A percentile compares a stretch with the other conserved stretches of the same genome.
Conservation (phyloP, 2,888 invertebrate genomes). For the Gibbula magus region DNA sequence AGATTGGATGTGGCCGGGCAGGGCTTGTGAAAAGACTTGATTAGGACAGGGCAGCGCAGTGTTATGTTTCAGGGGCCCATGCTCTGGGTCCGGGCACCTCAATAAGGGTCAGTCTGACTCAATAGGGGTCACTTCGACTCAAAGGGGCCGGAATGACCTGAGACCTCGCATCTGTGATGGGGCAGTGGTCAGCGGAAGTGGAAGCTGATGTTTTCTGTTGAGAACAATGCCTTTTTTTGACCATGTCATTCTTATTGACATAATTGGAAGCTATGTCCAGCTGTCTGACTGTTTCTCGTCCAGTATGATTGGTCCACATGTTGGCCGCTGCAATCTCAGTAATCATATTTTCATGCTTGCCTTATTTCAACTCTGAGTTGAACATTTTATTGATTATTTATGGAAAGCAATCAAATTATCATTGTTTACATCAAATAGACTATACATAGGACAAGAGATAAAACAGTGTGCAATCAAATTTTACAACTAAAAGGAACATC, state of each 20-base stretch:
- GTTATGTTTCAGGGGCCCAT: not conserved
- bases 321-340: too few relatives aligned
- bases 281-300: not conserved
- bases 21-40: not conserved
- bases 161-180: not conserved
- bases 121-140: conserved; percentile 6
- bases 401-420: too few relatives aligned
- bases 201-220: not conserved
- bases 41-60: not conserved
- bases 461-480: too few relatives aligned
- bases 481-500: too few relatives aligned
- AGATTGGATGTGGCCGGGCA: too few relatives aligned
- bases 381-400: too few relatives aligned
- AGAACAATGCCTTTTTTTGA: conserved; percentile 12
- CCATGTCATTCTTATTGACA: conserved; percentile 13
- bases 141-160: conserved; percentile 6
- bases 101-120: conserved; percentile 7
- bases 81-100: not conserved
- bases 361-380: too few relatives aligned
- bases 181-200: conserved; percentile 1
- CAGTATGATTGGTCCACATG: not conserved
- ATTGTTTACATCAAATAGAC: too few relatives aligned
- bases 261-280: not conserved
- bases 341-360: too few relatives aligned
- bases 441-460: too few relatives aligned